Evolutionary conservation across 2,797 vertebrate species (phyloP).

Genomic region (Siniperca scherzeri): DNA sequence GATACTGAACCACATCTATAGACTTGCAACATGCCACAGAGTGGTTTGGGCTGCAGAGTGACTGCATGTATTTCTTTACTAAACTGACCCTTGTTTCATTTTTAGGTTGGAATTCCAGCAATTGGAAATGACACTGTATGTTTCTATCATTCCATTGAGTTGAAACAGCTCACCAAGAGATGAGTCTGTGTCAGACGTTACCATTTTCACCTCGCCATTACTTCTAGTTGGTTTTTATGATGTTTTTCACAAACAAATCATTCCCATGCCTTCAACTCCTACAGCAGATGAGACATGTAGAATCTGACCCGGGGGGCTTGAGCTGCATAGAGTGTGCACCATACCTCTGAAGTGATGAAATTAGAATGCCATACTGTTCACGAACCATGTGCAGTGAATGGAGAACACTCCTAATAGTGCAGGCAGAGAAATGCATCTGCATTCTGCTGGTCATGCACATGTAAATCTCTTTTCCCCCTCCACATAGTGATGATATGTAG

Average conservation of each 20-base stretch:
- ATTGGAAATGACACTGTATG: conserved; percentile 12
- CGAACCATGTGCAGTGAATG: conserved; percentile 75
- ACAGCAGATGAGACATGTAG: conserved; percentile 66
- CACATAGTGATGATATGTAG: conserved; percentile 71
- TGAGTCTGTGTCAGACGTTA: conserved; percentile 53
- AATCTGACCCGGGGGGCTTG: conserved; percentile 59
- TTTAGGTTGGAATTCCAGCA: conserved; percentile 24
- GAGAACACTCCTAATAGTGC: conserved; percentile 73
- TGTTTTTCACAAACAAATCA: conserved; percentile 72
- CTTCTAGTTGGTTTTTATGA: conserved; percentile 61
- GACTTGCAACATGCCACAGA: conserved; percentile 22
- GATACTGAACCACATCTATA: conserved; percentile 47
- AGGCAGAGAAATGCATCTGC: conserved; percentile 76
- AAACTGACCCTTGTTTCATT: conserved; percentile 29
- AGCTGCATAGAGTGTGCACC: conserved; percentile 56
- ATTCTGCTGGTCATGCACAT: conserved; percentile 79
- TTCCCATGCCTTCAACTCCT: conserved; percentile 49
- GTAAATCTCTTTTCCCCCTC: conserved; percentile 57
- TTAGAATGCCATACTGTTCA: conserved; percentile 79
- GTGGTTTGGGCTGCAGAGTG: conserved; percentile 26
- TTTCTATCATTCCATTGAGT: conserved; percentile 33
- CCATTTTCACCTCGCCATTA: conserved; percentile 25
- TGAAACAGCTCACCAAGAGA: conserved; percentile 32
- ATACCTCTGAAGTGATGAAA: conserved; percentile 72
- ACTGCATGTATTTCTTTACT: conserved; percentile 7